Percentiles rank a stretch among this genome's conserved stretches.
These are phyloP conservation scores for Scolanthus callimorphus DNA, from an alignment of 92 coral and sea anemone genomes.

Conservation along the genomic window DNA sequence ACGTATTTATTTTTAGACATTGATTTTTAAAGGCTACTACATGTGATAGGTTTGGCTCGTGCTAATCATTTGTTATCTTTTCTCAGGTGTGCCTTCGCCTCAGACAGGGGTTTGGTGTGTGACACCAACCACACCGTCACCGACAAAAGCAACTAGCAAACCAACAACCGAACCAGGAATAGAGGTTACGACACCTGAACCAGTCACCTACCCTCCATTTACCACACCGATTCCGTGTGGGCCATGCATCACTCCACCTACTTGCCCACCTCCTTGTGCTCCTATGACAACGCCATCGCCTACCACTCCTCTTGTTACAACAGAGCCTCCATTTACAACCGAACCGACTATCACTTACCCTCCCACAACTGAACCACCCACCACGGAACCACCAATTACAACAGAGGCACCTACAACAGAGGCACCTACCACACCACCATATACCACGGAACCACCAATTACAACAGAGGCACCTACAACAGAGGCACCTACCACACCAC, in stretches of 20 bases:
- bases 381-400: conserved; percentile 21
- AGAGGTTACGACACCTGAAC: conserved; percentile 8
- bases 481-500: no score
- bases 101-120: conserved; percentile 22
- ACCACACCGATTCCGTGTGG: conserved; percentile 1
- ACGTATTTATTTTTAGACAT: no score
- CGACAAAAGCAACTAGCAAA: conserved; percentile 99
- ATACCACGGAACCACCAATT: no score
- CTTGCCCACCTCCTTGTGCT: conserved; percentile 26
- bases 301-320: conserved; percentile 30
- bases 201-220: conserved; percentile 2
- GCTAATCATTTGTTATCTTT: no score
- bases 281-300: conserved; percentile 21
- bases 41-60: no score
- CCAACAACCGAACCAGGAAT: conserved; percentile 15
- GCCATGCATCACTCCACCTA: conserved; percentile 13
- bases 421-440: conserved; percentile 31
- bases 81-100: conserved; percentile 37
- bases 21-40: no score
- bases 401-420: conserved; percentile 6
- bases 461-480: conserved; percentile 32
- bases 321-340: conserved; percentile 14
- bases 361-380: conserved; percentile 18
- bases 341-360: not conserved
- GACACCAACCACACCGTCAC: conserved; percentile 18